Conservation (phyloP, 2,888 invertebrate species). For the Nasonia oneida region DNA sequence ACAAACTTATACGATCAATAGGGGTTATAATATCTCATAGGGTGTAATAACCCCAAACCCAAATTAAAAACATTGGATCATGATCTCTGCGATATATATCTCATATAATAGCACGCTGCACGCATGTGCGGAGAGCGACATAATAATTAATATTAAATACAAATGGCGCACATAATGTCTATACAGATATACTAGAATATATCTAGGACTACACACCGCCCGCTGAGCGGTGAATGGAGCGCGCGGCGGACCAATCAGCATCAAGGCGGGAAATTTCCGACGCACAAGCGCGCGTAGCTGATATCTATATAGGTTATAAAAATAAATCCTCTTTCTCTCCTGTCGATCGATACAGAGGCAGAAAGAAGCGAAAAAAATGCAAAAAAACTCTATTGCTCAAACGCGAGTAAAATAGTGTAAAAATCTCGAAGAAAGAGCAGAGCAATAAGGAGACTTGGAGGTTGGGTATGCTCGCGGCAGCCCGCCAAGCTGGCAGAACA, state of each 20-base stretch:
- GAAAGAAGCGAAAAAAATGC: neutral
- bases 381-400: too few relatives aligned
- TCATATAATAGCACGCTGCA: neutral
- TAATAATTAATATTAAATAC: neutral
- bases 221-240: neutral
- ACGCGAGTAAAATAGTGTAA: neutral
- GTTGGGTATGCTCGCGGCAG: slow-evolving; percentile 1
- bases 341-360: neutral
- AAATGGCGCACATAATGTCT: neutral
- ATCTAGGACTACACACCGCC: neutral
- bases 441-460: neutral
- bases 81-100: neutral
- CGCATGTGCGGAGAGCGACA: neutral
- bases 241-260: slow-evolving; percentile 39
- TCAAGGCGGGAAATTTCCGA: slow-evolving; percentile 49
- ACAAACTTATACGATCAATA: neutral
- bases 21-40: too few relatives aligned
- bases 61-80: neutral
- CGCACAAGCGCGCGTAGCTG: slow-evolving; percentile 30
- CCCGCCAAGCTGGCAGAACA: slow-evolving; percentile 74
- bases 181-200: neutral
- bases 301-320: slow-evolving; percentile 22
- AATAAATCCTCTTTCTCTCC: neutral
- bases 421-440: neutral
- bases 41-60: neutral